Evolutionary conservation across 2,888 invertebrate genomes (phyloP), one percentile per base, ranked within the genome.

Genomic region (Chorisops tibialis): DNA sequence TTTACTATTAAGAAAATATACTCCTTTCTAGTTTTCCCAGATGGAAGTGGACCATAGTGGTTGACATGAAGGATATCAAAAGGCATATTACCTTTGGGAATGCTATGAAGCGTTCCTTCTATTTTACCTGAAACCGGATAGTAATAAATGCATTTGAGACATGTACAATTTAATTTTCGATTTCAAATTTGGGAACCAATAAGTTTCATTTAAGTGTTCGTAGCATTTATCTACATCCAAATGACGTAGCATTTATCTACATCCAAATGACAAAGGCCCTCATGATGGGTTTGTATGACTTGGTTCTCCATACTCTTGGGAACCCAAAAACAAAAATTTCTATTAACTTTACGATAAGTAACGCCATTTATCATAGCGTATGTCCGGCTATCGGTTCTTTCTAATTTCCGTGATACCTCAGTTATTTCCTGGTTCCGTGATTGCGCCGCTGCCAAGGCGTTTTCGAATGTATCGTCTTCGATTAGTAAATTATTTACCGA

Each of bases 181-280:
- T 35, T 50, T 50, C 50, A 50, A 22, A 24, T n/a, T 5, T 3
- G 4, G 47, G 12, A 47, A 47, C 47, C 47, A 47, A 47, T 47
- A 47, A 5, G 19, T 12, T 16, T 47, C 16, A 4, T 14, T 11
- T 4, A 14, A 3, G 5, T 47, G 14, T 1, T n/a, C n/a, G n/a
- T n/a, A n/a, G n/a, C n/a, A n/a, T n/a, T n/a, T n/a, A n/a, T n/a
- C n/a, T n/a, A n/a, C n/a, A n/a, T n/a, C n/a, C n/a, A n/a, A n/a
- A n/a, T n/a, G n/a, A n/a, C n/a, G 2, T 14, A 21, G n/a, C 47
- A 47, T 47, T 47, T 47, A 12, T 47, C 47, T 7, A 18, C 12
- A 16, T 18, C 47, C 4, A 47, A 4, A 66, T 74, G 74, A 51
- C 71, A 71, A 35, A 68, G 45, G 16, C 65, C 39, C 43, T 72